Evolutionary conservation across 1,140 invertebrate species (phyloP).

Genomic region (Heterodera schachtii): DNA sequence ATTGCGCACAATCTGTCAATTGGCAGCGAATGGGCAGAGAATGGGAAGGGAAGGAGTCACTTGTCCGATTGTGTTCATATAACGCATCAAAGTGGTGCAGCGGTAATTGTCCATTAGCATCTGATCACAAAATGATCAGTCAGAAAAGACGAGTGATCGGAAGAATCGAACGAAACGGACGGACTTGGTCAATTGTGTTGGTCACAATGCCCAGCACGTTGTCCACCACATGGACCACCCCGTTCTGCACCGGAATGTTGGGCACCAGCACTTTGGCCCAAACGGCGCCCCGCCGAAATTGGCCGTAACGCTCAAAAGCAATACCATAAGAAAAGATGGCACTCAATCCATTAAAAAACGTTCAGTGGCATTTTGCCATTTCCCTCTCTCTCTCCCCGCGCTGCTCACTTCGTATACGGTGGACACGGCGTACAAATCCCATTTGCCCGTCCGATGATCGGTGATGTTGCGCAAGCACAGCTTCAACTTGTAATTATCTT

Average conservation of each 20-base stretch:
- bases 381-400: too few relatives aligned
- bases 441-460: conserved; percentile 59
- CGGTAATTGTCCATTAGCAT: conserved; percentile 63
- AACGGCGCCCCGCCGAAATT: conserved; percentile 61
- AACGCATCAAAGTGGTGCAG: conserved; percentile 64
- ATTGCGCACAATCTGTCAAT: conserved; percentile 52
- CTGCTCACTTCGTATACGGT: conserved; percentile 56
- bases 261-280: conserved; percentile 66
- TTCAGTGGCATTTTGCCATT: too few relatives aligned
- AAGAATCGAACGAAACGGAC: background rate
- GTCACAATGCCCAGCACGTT: conserved; percentile 64
- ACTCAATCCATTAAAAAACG: background rate
- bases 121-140: conserved; percentile 38
- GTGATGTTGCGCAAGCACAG: conserved; percentile 64
- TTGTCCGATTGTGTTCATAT: conserved; percentile 65
- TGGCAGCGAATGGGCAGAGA: background rate
- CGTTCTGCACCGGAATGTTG: conserved; percentile 66
- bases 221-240: conserved; percentile 65
- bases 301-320: conserved; percentile 38
- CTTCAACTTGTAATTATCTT: conserved; percentile 65
- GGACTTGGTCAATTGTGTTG: conserved; percentile 61
- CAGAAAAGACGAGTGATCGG: background rate
- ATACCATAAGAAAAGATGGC: background rate
- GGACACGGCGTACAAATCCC: conserved; percentile 62
- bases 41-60: background rate